Base-by-base conservation (phyloP, 2,113 vertebrate genomes). In the Myiopsitta monachus region DNA sequence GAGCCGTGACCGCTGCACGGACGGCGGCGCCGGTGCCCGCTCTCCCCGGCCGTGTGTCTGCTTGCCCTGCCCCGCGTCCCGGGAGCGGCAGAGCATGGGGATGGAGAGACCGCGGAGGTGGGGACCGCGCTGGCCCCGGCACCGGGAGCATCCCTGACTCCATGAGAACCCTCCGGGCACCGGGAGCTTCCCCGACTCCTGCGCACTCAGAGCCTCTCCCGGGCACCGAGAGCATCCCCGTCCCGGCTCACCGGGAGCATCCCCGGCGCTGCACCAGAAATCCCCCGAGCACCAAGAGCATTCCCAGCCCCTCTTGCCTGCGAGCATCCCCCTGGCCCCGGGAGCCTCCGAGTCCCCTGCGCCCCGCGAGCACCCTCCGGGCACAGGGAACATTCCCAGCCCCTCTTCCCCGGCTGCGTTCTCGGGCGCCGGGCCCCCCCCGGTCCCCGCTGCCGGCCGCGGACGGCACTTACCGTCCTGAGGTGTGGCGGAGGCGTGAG, bases 391-490 rank as follows among this genome's bases (percentile, higher is more conserved):
- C 63, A 3, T 44, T 27, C 19, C 31, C 49, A 66, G 49, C 30
- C 49, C 31, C 17, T 70, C 17, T 73, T 36, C 67, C 49, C 10
- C 3, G 8, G 10, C 13, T 64, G 47, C 39, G 28, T 28, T 12
- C 39, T 27, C 44, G 15, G 4, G 21, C 63, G 41, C 4, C 41
- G 30, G 38, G 26, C 43, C 19, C 39, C 43, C 36, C 19, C 61
- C 19, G 38, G 15, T 11, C 7, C 72, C 67, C 36, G 67, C 0
- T 7, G 73, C 51, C 41, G 46, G 28, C 5, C 9, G 52, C 79
- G 64, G 55, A 41, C 27, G 47, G 72, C 41, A 97, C 98, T 98
- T 96, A 98, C 98, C 88, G 96, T 97, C 96, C 95, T 89, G 94
- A 93, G 96, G 93, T n/a, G 33, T 10, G 39, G 39, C 9, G 39